These are phyloP conservation scores for Aplidium turbinatum DNA, from an alignment of 23 tunicate species.

Conservation along the genomic window DNA sequence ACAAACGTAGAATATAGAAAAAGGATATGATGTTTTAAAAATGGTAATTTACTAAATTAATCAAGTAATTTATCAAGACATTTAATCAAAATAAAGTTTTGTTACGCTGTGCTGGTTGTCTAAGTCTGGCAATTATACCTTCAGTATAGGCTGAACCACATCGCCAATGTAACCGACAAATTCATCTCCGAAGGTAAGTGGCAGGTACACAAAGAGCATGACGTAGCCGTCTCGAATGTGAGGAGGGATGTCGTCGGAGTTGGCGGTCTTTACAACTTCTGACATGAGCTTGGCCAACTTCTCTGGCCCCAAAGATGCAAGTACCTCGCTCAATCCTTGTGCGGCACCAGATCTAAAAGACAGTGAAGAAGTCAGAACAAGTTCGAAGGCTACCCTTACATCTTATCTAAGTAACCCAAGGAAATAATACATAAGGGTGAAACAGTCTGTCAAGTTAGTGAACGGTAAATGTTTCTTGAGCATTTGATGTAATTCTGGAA, in stretches of 20 bases:
- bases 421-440: too few species aligned
- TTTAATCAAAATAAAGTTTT: too few species aligned
- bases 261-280: slow-evolving; percentile 66
- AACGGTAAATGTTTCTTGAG: too few species aligned
- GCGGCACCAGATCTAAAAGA: slow-evolving; percentile 90
- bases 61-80: background rate
- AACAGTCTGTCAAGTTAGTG: too few species aligned
- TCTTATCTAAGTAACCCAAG: too few species aligned
- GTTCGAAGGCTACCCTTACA: too few species aligned
- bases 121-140: too few species aligned
- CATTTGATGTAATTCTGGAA: too few species aligned
- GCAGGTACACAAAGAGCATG: slow-evolving; percentile 92
- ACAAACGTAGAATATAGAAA: too few species aligned
- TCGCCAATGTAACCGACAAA: slow-evolving; percentile 72
- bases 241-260: slow-evolving; percentile 57
- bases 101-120: too few species aligned
- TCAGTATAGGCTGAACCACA: slow-evolving; percentile 72
- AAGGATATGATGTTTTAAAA: too few species aligned
- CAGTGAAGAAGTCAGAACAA: background rate
- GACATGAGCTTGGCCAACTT: slow-evolving; percentile 75
- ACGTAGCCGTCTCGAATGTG: slow-evolving; percentile 97
- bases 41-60: too few species aligned
- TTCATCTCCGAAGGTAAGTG: slow-evolving; percentile 69
- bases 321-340: slow-evolving; percentile 89
- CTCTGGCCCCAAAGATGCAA: slow-evolving; percentile 63